Conservation (phyloP, 2,888 invertebrate genomes). For the Magallana nippona region DNA sequence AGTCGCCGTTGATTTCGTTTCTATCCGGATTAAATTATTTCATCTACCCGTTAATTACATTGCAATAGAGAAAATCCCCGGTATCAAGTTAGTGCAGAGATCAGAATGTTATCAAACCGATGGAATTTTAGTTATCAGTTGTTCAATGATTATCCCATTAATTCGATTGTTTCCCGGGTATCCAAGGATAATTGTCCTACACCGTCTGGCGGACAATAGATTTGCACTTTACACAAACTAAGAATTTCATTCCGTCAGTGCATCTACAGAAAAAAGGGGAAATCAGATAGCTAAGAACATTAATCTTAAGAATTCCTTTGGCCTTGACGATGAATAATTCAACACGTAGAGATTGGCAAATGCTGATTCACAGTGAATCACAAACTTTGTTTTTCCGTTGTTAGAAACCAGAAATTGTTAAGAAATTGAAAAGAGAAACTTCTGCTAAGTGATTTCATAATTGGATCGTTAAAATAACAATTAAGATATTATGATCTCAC, state of each 20-base stretch:
- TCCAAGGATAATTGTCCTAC: background rate
- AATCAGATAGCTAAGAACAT: background rate
- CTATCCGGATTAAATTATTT: conserved; percentile 12
- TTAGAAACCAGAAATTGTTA: background rate
- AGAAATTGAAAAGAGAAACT: too few relatives aligned
- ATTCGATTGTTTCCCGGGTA: background rate
- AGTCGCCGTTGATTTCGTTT: conserved; percentile 17
- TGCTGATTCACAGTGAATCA: too few relatives aligned
- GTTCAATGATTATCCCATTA: background rate
- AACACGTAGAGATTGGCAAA: background rate
- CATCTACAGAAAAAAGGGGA: background rate
- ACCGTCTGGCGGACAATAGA: background rate
- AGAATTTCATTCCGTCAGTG: background rate
- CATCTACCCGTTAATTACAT: background rate
- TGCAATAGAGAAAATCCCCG: background rate
- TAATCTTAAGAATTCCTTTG: background rate
- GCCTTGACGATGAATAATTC: background rate
- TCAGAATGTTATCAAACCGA: background rate
- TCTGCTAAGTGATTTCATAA: too few relatives aligned
- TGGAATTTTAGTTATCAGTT: conserved; percentile 4
- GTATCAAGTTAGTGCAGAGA: background rate
- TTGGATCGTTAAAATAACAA: too few relatives aligned
- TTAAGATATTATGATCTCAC: background rate
- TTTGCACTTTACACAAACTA: conserved; percentile 12
- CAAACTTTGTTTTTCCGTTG: background rate